Base-by-base conservation (phyloP, 2,888 invertebrate genomes). In the Pollenia labialis region DNA sequence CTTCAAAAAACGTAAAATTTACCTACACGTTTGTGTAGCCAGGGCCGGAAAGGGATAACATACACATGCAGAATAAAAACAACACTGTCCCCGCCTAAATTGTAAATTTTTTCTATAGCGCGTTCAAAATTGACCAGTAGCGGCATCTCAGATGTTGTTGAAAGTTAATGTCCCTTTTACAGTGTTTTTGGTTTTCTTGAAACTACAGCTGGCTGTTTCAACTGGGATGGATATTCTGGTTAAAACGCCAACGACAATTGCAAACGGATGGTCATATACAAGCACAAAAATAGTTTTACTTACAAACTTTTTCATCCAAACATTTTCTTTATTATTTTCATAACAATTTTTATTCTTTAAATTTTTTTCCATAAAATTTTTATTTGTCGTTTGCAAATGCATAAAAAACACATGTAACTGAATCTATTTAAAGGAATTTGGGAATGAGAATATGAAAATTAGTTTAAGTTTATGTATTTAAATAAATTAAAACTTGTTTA, bases 31-130 rank as follows among this genome's bases (percentile, higher is more conserved):
- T n/a, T n/a, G n/a, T n/a, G n/a, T n/a, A n/a, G n/a, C n/a, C n/a
- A n/a, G n/a, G n/a, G n/a, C n/a, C n/a, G n/a, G n/a, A n/a, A n/a
- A n/a, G n/a, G n/a, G n/a, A 42, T 4, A 46, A 69, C 56, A 77
- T 56, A 1, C 18, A 72, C 62, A 48, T 40, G 48, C n/a, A 60
- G 54, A 69, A 76, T 54, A 50, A 62, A 82, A 72, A 71, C 56
- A 56, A 66, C 71, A 77, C 64, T 83, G 72, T 54, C 74, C 74
- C 60, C 74, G 72, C 46, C 79, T 79, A 84, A 74, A 79, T 74
- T 68, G 60, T 68, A 74, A 50, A 68, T 50, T 69, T 76, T 4
- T 18, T 81, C 18, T 56, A 66, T 52, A 44, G 40, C 42, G 16
- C 66, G 4, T 42, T 54, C n/a, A 40, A 46, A n/a, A 40, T 52